Evolutionary conservation across 2,888 invertebrate genomes (phyloP), one percentile per base, ranked within the genome.

Genomic region (Piscicola geometra): DNA sequence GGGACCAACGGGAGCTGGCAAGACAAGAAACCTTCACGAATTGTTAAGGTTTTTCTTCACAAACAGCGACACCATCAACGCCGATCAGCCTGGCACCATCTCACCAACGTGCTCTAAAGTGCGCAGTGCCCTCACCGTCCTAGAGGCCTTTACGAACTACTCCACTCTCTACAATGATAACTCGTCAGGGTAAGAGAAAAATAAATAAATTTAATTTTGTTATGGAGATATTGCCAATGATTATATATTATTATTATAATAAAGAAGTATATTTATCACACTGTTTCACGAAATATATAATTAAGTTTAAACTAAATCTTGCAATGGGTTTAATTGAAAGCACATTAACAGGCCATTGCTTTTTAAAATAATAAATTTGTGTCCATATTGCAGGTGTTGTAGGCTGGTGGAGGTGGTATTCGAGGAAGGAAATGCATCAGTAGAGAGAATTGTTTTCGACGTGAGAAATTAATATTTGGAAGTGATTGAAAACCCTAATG

Each of bases 81-180:
- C 60, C 18, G 21, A 25, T 66, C 25, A 36, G 32, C 25, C 60
- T 28, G 66, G 66, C 64, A 71, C 41, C 71, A n/a, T n/a, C n/a
- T n/a, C n/a, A n/a, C n/a, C n/a, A n/a, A n/a, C n/a, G n/a, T n/a
- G n/a, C n/a, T n/a, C 18, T 28, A 75, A 50, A 33, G 35, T 68
- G 21, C 47, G 56, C 28, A 67, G 72, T 69, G 73, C 72, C 28
- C 28, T 66, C 56, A 52, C 52, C 25, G 28, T 76, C 33, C 47
- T 76, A 35, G 76, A 76, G 33, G 68, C 76, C 1, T 76, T 76
- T 33, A 69, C 68, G 1, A 72, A 72, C 52, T 67, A 36, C 21
- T 33, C 69, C 25, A 75, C 70, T 25, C 41, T 64, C 15, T 32
- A 28, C 25, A 74, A 75, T 36, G n/a, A 15, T 1, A 75, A 64